Evolutionary conservation across 2,113 vertebrate genomes (phyloP).

Genomic region (Calypte anna): DNA sequence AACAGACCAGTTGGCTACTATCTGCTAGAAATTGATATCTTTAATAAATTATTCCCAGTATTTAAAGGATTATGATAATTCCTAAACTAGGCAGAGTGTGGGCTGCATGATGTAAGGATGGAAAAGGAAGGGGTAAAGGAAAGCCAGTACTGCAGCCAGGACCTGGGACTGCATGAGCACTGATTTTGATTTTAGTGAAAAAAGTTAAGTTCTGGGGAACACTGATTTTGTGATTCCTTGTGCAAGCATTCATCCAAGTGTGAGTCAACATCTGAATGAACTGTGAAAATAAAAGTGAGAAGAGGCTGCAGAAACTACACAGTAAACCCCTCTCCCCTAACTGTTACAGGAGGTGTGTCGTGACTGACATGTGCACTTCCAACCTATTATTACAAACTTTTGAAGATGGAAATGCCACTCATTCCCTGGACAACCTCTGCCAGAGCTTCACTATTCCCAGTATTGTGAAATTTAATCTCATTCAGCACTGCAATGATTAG

Average conservation of each 20-base stretch:
- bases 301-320: neutral
- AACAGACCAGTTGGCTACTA: neutral
- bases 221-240: neutral
- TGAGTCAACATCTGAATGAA: neutral
- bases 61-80: neutral
- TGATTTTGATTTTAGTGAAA: too few species aligned
- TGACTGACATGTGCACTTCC: neutral
- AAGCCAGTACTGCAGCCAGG: neutral
- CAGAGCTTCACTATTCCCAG: neutral
- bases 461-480: neutral
- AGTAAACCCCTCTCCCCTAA: neutral
- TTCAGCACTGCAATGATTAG: neutral
- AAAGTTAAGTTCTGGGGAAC: too few species aligned
- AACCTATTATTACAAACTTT: neutral
- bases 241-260: neutral
- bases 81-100: neutral
- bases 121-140: neutral
- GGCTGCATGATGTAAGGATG: neutral
- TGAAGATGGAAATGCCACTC: neutral
- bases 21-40: neutral
- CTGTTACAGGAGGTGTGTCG: neutral
- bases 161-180: too few species aligned
- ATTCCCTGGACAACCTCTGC: neutral
- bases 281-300: neutral
- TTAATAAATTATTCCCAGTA: slow-evolving; percentile 10